phyloP scores from a whole-genome alignment of 1,140 invertebrate genomes.

The Ceratoteleas bidentatus region DNA sequence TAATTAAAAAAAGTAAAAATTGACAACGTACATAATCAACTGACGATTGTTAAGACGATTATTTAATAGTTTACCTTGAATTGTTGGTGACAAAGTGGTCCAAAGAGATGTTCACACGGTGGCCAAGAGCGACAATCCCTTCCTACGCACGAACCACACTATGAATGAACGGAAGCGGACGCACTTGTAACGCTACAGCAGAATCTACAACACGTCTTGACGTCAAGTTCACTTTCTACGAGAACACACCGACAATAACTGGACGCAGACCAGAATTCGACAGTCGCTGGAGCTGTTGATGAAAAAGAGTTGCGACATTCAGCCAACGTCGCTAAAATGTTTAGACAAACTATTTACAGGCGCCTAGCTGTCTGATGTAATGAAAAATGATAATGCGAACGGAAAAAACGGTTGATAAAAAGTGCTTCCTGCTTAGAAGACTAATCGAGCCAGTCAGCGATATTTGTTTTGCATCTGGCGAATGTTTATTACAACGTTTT shows the following conservation, averaged over 20 bases:
- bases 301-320: too few relatives aligned
- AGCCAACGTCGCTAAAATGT: too few relatives aligned
- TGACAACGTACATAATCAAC: too few relatives aligned
- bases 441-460: too few relatives aligned
- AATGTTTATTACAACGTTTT: too few relatives aligned
- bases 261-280: conserved; percentile 21
- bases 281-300: background rate
- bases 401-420: too few relatives aligned
- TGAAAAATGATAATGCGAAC: conserved; percentile 14
- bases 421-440: too few relatives aligned
- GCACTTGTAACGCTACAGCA: conserved; percentile 25
- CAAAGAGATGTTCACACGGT: conserved; percentile 18
- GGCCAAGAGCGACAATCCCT: conserved; percentile 42
- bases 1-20: too few relatives aligned
- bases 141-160: conserved; percentile 42
- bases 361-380: background rate
- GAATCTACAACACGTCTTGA: conserved; percentile 37
- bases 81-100: conserved; percentile 33
- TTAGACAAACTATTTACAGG: too few relatives aligned
- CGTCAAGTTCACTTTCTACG: conserved; percentile 49
- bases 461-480: too few relatives aligned
- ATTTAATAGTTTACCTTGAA: conserved; percentile 3
- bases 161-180: conserved; percentile 56
- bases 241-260: conserved; percentile 15
- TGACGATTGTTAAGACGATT: too few relatives aligned